Conservation (phyloP, 2,797 vertebrate genomes). For the Phyllotis vaccarum region DNA sequence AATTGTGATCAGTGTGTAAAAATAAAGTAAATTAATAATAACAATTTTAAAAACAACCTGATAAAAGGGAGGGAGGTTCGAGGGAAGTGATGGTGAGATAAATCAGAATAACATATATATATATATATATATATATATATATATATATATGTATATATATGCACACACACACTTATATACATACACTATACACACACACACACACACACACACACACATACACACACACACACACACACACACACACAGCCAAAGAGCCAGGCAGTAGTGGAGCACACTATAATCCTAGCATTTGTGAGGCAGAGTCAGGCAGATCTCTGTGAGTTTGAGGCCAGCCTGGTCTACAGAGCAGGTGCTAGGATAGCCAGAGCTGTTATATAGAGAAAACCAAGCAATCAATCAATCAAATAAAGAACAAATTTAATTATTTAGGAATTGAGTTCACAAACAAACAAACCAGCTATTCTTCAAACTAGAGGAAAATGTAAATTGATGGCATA, state of each 20-base stretch:
- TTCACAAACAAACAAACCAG: neutral
- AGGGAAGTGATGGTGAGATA: neutral
- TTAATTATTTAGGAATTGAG: neutral
- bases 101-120: neutral
- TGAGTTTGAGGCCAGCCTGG: neutral
- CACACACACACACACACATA: too few relatives aligned
- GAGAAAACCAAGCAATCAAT: neutral
- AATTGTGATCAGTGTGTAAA: neutral
- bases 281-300: neutral
- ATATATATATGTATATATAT: too few relatives aligned
- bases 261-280: fast-evolving
- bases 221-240: too few relatives aligned
- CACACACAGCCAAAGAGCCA: neutral
- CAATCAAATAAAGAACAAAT: neutral
- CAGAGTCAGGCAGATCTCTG: neutral
- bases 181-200: too few relatives aligned
- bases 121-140: too few relatives aligned
- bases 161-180: too few relatives aligned
- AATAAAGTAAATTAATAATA: neutral
- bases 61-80: neutral
- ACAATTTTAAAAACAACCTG: neutral
- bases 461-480: conserved; percentile 9
- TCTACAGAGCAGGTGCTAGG: neutral
- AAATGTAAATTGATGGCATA: neutral
- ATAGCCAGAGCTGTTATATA: neutral